Conservation (phyloP, 30 jellyfish, hydroid and myxozoan species). For the Morbakka virulenta region DNA sequence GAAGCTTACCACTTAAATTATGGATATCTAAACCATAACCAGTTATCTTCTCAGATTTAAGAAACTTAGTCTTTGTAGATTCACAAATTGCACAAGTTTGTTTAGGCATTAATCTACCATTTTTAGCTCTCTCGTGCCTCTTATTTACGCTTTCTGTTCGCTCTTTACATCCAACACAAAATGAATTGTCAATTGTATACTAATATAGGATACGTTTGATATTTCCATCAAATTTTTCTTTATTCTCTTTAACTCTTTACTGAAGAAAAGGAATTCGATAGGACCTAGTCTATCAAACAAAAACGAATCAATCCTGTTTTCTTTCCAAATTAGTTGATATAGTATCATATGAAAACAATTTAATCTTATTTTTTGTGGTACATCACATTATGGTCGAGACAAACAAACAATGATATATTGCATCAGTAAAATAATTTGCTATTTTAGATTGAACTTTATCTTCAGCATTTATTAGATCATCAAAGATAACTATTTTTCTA, state of each 20-base stretch:
- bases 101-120: too few species aligned
- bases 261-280: slow-evolving; percentile 1
- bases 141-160: too few species aligned
- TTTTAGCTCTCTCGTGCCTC: too few species aligned
- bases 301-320: slow-evolving; percentile 12
- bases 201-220: neutral
- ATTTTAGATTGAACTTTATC: neutral
- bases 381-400: slow-evolving; percentile 5
- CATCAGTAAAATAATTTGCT: too few species aligned
- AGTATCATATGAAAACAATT: too few species aligned
- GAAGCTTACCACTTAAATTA: slow-evolving; percentile 10
- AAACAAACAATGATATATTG: neutral
- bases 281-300: too few species aligned
- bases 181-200: slow-evolving; percentile 8
- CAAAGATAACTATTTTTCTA: too few species aligned
- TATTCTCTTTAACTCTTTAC: slow-evolving; percentile 12
- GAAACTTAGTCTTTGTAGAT: too few species aligned
- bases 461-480: too few species aligned
- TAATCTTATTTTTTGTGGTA: too few species aligned
- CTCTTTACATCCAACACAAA: slow-evolving; percentile 14
- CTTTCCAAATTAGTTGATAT: neutral
- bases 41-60: too few species aligned
- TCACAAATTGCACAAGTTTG: neutral
- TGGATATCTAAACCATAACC: slow-evolving; percentile 1
- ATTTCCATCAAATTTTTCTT: slow-evolving; percentile 23